Evolutionary conservation across 2,888 invertebrate species (phyloP), one percentile per base, ranked within the genome.

Genomic region (Arenicola marina): DNA sequence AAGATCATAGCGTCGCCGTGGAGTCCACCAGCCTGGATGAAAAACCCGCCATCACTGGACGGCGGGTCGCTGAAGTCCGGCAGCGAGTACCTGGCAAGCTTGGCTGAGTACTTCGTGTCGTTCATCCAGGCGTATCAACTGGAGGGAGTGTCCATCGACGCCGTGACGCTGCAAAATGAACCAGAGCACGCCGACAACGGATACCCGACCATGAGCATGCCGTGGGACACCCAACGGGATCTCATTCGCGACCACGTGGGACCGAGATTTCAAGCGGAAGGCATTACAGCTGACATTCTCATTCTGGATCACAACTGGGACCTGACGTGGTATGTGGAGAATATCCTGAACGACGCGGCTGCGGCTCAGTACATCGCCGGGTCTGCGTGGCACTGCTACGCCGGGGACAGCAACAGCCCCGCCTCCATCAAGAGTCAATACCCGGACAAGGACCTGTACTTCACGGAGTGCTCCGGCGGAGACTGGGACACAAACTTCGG

Each of bases 261-360:
- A 3, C 66, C 64, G 18, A 32, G 24, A 33, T 62, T 68, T 51
- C 31, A 21, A n/a, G 32, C 18, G 31, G 38, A 31, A 32, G 60
- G 61, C 11, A 59, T 68, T 21, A 46, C 38, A 26, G 65, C 66
- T 11, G 38, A 68, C 24, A 62, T 68, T n/a, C 45, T 62, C 43
- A 55, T 67, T 18, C 65, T 44, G 33, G 68, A 68, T 44, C 68
- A 68, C 45, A 68, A 68, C 65, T 66, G 66, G 64, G 68, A 68
- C 56, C 44, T 29, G 21, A 21, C 59, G 21, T 51, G 45, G 26
- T 68, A 67, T 51, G 62, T 63, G 26, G 24, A 60, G 31, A 51
- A 55, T 43, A 57, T 68, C 18, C 65, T 65, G 2, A n/a, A 43
- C n/a, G 68, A 68, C 45, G 1, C 45, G 2, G 60, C 51, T 4